phyloP scores from a whole-genome alignment of 2,113 vertebrate genomes.

The Brienomyrus longianalis region DNA sequence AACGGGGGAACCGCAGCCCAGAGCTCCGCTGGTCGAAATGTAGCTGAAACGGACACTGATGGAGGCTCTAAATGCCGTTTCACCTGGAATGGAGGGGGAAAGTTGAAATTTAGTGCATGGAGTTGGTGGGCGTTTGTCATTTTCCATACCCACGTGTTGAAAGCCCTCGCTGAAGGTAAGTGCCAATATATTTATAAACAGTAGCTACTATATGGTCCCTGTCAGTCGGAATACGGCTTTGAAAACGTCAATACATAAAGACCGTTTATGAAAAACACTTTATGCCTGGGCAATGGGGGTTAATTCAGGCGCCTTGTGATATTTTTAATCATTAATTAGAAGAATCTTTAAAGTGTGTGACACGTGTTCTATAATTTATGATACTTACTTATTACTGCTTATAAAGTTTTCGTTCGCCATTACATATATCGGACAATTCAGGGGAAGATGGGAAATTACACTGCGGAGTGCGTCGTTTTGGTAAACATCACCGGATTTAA shows the following conservation, averaged over 20 bases:
- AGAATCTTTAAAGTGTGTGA: background rate
- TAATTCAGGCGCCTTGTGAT: background rate
- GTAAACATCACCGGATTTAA: background rate
- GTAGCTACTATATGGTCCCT: background rate
- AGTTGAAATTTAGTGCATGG: constrained; percentile 65
- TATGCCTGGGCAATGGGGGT: background rate
- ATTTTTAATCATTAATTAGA: background rate
- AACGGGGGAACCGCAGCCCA: background rate
- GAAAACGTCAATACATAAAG: background rate
- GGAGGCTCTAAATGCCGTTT: background rate
- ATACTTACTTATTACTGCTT: background rate
- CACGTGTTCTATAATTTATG: background rate
- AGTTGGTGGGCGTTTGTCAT: constrained; percentile 71
- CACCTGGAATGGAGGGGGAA: constrained; percentile 49
- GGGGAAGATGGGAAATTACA: background rate
- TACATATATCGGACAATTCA: background rate
- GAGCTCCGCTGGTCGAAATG: background rate
- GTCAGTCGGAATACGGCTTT: background rate
- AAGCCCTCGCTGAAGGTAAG: constrained; percentile 74
- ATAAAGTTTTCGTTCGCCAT: background rate
- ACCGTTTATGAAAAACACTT: background rate
- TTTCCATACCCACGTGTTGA: constrained; percentile 72
- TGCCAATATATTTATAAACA: constrained; percentile 19
- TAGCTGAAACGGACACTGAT: background rate
- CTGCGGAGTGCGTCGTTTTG: background rate